Conservation (phyloP, 2,888 invertebrate genomes). For the Drosophila multiciliata region DNA sequence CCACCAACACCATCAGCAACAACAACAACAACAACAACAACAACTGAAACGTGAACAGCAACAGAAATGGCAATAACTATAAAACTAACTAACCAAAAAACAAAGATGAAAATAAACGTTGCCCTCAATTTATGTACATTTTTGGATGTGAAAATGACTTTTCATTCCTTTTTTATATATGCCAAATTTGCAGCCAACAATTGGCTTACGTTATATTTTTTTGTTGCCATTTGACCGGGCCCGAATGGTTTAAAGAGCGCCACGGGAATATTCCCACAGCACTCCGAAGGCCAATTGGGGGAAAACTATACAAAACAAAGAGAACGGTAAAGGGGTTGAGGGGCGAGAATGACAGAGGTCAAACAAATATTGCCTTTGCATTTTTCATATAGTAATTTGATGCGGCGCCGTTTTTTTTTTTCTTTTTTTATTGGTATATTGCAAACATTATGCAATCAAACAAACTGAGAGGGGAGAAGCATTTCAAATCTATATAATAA, state of each 20-base stretch:
- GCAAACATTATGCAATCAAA: conserved; percentile 76
- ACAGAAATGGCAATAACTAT: conserved; percentile 27
- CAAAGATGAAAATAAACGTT: conserved; percentile 32
- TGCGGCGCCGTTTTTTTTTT: conserved; percentile 45
- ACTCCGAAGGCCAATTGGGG: conserved; percentile 45
- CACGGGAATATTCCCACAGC: conserved; percentile 62
- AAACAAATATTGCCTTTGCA: conserved; percentile 75
- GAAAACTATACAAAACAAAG: conserved; percentile 4
- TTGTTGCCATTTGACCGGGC: conserved; percentile 43
- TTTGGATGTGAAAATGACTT: conserved; percentile 53
- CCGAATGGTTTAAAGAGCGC: conserved; percentile 70
- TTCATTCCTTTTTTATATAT: conserved; percentile 52
- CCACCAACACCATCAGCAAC: conserved; percentile 8
- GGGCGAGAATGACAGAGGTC: conserved; percentile 24
- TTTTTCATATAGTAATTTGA: conserved; percentile 55
- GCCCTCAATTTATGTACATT: conserved; percentile 27
- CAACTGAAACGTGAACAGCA: conserved; percentile 25
- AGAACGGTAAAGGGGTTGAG: conserved; percentile 19
- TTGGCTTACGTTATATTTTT: conserved; percentile 48
- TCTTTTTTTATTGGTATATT: conserved; percentile 12
- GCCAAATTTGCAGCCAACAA: conserved; percentile 51
- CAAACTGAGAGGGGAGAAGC: conserved; percentile 16
- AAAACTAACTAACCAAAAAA: conserved; percentile 55
- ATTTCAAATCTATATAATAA: conserved; percentile 76
- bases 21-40: conserved; percentile 10